Conservation (phyloP, 2,797 vertebrate genomes). For the Eptatretus atami region DNA sequence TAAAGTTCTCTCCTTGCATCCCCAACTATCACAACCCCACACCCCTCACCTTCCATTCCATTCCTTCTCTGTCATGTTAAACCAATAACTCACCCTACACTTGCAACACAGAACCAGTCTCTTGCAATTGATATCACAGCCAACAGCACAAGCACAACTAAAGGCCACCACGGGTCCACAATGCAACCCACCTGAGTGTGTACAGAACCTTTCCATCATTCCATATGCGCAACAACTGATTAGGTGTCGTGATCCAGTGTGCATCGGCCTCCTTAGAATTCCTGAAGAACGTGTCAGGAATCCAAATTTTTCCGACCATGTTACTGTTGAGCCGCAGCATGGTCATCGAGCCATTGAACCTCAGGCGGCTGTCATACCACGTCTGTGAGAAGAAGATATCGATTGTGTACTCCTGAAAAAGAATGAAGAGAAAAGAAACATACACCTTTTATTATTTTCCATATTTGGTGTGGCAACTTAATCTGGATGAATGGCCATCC, state of each 20-base stretch:
- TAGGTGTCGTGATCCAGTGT: slow-evolving; percentile 83
- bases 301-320: slow-evolving; percentile 83
- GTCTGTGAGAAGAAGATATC: slow-evolving; percentile 77
- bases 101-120: too few species aligned
- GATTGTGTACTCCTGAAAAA: slow-evolving; percentile 58
- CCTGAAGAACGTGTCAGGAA: slow-evolving; percentile 76
- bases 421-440: slow-evolving; percentile 8
- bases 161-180: background rate
- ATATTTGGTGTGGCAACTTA: too few species aligned
- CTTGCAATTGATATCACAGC: background rate
- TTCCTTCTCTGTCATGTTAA: too few species aligned
- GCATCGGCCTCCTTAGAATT: slow-evolving; percentile 73
- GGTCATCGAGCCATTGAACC: slow-evolving; percentile 56
- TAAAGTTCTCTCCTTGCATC: too few species aligned
- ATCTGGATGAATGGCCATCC: too few species aligned
- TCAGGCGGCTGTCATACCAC: slow-evolving; percentile 56
- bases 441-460: background rate
- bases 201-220: slow-evolving; percentile 82
- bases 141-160: background rate
- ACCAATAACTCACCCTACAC: too few species aligned
- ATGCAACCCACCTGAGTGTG: slow-evolving; percentile 32
- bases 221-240: slow-evolving; percentile 83
- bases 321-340: slow-evolving; percentile 51
- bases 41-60: too few species aligned
- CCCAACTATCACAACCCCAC: too few species aligned